A percentile compares a stretch with the other conserved stretches of the same genome.
Evolutionary conservation across 2,113 vertebrate genomes (phyloP).

Genomic region (Electrona antarctica): DNA sequence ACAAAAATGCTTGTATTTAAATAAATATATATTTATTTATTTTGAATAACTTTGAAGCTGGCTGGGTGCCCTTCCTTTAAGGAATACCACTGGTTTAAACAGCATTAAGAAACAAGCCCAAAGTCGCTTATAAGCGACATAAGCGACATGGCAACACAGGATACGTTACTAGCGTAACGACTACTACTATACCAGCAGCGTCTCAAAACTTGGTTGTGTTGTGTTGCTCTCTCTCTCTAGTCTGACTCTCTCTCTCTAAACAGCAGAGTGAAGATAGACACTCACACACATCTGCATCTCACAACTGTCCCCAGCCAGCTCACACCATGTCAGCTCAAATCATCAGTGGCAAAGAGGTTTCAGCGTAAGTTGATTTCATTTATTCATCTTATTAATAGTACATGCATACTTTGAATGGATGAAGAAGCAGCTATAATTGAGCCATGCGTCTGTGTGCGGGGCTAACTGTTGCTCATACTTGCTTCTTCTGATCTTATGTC

Average conservation of each 20-base stretch:
- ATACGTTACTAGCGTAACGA: background rate
- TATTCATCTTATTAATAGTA: background rate
- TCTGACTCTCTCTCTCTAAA: no score
- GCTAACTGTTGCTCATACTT: constrained; percentile 35
- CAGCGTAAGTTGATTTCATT: constrained; percentile 72
- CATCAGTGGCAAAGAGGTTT: constrained; percentile 79
- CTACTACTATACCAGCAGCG: background rate
- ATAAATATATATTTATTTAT: no score
- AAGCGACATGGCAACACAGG: background rate
- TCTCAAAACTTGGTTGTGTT: no score
- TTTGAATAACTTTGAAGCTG: no score
- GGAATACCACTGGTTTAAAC: no score
- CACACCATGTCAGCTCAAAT: constrained; percentile 75
- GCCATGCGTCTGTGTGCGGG: background rate
- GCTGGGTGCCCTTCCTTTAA: no score
- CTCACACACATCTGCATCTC: background rate
- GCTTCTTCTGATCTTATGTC: no score
- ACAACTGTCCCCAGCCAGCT: background rate
- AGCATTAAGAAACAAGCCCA: no score
- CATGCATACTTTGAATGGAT: background rate
- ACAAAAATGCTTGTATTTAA: no score
- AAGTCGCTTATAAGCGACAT: no score
- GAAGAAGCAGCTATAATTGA: no score
- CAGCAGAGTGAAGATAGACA: background rate
- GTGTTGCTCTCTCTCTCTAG: no score